Evolutionary conservation across 2,888 invertebrate genomes (phyloP), one percentile per base, ranked within the genome.

Genomic region (Dicycla oo): DNA sequence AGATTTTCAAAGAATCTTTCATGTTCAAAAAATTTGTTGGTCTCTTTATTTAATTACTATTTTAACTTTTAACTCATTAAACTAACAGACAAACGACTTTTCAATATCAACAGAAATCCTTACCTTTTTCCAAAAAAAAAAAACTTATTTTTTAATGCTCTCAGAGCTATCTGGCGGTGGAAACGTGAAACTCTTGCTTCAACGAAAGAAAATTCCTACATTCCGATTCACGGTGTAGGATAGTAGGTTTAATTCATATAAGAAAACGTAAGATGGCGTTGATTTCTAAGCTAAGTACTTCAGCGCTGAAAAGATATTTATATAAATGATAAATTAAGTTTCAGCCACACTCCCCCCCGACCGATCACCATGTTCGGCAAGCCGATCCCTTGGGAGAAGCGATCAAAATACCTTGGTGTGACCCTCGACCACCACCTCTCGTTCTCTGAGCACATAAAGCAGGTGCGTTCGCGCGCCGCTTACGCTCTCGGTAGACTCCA

Each of bases 211-310:
- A 65, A 60, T 53, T 38, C 8, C 15, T 20, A 4, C 45, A 6
- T 30, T 53, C 3, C 2, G 6, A 13, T 71, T 45, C 13, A 13
- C 30, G 23, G 40, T 20, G n/a, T 11, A 11, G 11, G 15, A 15
- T 18, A 30, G 7, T 18, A 11, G 15, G 15, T 64, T 30, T 49
- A 6, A 45, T 49, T 10, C 1, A 5, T 43, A 1, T 0, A 5
- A 6, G 2, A n/a, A 38, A 57, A 57, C 23, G 8, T 8, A 13
- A 76, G 74, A 70, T 75, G 75, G 45, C 75, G 69, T 47, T 62
- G 10, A 47, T 40, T 23, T 30, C 1, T 15, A n/a, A 11, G 49
- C 51, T 5, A n/a, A 10, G 4, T 49, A 11, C n/a, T n/a, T n/a
- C n/a, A n/a, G n/a, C 47, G n/a, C 47, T n/a, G 3, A 49, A n/a